phyloP scores from a whole-genome alignment of 2,797 vertebrate species.

The Tolypeutes matacus region DNA sequence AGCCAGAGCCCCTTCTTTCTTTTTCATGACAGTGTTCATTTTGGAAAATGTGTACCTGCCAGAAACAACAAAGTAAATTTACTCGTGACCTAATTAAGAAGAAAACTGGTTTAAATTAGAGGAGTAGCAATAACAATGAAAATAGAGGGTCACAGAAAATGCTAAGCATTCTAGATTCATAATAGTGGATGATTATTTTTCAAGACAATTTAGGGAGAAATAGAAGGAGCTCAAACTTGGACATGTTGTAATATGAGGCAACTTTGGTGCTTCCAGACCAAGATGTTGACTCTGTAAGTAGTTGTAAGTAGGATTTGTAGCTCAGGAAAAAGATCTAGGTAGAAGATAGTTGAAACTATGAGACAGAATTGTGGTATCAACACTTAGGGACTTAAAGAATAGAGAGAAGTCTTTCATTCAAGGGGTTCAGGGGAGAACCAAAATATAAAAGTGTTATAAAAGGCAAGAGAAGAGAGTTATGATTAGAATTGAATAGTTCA shows the following conservation, averaged over 20 bases:
- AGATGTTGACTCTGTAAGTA: not conserved
- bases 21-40: not conserved
- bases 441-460: not conserved
- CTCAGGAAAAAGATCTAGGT: not conserved
- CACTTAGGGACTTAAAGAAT: not conserved
- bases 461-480: not conserved
- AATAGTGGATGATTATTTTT: not conserved
- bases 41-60: not conserved
- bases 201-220: not conserved
- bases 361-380: not conserved
- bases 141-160: not conserved
- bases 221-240: not conserved
- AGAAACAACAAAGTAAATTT: not conserved
- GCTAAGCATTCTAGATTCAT: not conserved
- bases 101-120: not conserved
- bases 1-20: not conserved
- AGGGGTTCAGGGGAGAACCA: slow-evolving; percentile 4
- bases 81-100: slow-evolving; percentile 18
- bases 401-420: not conserved
- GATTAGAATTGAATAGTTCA: not conserved
- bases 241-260: not conserved
- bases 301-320: not conserved
- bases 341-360: slow-evolving; percentile 12
- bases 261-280: not conserved
- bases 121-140: not conserved